A percentile compares a stretch with the other conserved stretches of the same genome.
These are phyloP conservation scores for Fukomys damarensis DNA, from an alignment of 2,113 vertebrate genomes.

Conservation along the genomic window DNA sequence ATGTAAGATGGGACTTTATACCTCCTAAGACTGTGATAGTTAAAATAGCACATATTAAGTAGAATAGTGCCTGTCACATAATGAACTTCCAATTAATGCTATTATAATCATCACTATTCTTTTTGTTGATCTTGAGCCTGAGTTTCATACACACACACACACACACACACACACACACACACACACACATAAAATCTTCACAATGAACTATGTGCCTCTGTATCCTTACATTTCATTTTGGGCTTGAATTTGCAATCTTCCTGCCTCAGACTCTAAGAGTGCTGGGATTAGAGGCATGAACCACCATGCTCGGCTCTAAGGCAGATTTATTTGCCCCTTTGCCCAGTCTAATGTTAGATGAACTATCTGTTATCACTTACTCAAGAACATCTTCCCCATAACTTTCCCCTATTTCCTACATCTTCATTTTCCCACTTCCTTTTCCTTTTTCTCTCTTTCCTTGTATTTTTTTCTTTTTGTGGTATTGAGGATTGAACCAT, in stretches of 20 bases:
- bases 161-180: too few species aligned
- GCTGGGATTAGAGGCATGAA: not conserved
- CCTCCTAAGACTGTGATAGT: not conserved
- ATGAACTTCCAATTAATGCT: not conserved
- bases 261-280: not conserved
- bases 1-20: not conserved
- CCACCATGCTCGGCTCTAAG: not conserved
- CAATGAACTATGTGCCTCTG: not conserved
- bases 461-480: too few species aligned
- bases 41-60: slow-evolving; percentile 19
- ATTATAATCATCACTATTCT: not conserved
- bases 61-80: not conserved
- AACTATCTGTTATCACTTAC: too few species aligned
- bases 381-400: too few species aligned
- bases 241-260: not conserved
- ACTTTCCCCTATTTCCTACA: too few species aligned
- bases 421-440: too few species aligned
- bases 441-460: too few species aligned
- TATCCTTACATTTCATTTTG: not conserved
- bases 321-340: not conserved
- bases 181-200: too few species aligned
- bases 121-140: not conserved
- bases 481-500: too few species aligned
- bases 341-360: too few species aligned
- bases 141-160: too few species aligned